Percentiles rank a stretch among this genome's conserved stretches.
These are phyloP conservation scores for Spodoptera littoralis DNA, from an alignment of 2,888 invertebrate genomes.

Conservation along the genomic window DNA sequence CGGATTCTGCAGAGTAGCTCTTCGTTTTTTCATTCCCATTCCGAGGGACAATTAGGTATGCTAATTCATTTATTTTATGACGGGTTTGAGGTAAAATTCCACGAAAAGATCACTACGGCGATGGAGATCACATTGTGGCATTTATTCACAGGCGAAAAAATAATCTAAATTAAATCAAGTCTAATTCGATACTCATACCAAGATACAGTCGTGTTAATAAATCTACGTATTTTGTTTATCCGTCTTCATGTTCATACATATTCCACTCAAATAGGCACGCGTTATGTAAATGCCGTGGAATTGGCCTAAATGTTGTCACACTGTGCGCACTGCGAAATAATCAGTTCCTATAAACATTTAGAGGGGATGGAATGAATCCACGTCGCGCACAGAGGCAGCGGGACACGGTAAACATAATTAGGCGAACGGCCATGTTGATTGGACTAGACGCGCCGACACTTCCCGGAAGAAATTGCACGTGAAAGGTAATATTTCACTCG, in stretches of 20 bases:
- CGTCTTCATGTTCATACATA: constrained; percentile 43
- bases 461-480: constrained; percentile 73
- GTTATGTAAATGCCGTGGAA: constrained; percentile 49
- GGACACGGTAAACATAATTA: constrained; percentile 81
- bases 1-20: constrained; percentile 73
- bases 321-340: constrained; percentile 57
- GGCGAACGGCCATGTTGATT: constrained; percentile 76
- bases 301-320: constrained; percentile 52
- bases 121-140: constrained; percentile 66
- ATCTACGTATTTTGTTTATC: constrained; percentile 36
- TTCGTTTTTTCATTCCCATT: constrained; percentile 80
- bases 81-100: constrained; percentile 74
- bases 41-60: constrained; percentile 85
- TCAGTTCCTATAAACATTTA: constrained; percentile 67
- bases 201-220: constrained; percentile 38
- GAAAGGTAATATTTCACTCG: constrained; percentile 76
- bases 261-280: constrained; percentile 44
- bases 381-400: constrained; percentile 61
- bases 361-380: constrained; percentile 67
- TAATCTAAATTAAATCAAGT: constrained; percentile 37
- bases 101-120: constrained; percentile 74
- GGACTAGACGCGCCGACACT: constrained; percentile 73
- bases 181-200: constrained; percentile 26
- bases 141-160: constrained; percentile 38
- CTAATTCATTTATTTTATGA: constrained; percentile 85